Base-by-base conservation (phyloP, 1,140 invertebrate species). In the Drosophila repletoides region DNA sequence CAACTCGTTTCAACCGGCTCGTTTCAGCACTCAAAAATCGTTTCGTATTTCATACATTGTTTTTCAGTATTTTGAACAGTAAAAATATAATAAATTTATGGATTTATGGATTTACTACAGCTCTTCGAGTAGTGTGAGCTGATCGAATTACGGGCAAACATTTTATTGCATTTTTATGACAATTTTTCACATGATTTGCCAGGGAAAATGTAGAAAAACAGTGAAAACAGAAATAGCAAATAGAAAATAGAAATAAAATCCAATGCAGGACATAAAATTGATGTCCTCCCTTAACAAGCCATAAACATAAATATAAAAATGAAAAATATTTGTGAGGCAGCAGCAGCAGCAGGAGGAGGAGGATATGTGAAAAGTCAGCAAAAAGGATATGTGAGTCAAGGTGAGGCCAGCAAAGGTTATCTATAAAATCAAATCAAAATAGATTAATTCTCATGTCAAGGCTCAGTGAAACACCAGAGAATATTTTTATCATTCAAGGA, bases 81-180 rank as follows among this genome's bases (percentile, higher is more conserved):
- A 22, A n/a, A n/a, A n/a, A n/a, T n/a, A n/a, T n/a, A n/a, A n/a
- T n/a, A n/a, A n/a, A n/a, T n/a, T n/a, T n/a, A n/a, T n/a, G n/a
- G 21, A 58, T 72, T 74, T 43, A 36, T 48, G 10, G 45, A 75
- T 63, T 68, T 61, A 5, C 12, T 9, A 14, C 9, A 15, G 12
- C 34, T 40, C n/a, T n/a, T n/a, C 38, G 51, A 60, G 58, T 68
- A 83, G 53, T 69, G 60, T 29, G 9, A 31, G 33, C 38, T 45
- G 68, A 72, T 81, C 45, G 38, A 69, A 83, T 83, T 72, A 69
- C 72, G 49, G 9, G 34, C 22, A 24, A 56, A 49, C 22, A 43
- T 86, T 84, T 86, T 86, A 86, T 86, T 70, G 68, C 81, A 76
- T 76, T 86, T 86, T 86, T 86, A 86, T 86, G 81, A 76, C 75